Evolutionary conservation across 2,888 invertebrate species (phyloP), one percentile per base, ranked within the genome.

Genomic region (Drosophila parthenogenetica): DNA sequence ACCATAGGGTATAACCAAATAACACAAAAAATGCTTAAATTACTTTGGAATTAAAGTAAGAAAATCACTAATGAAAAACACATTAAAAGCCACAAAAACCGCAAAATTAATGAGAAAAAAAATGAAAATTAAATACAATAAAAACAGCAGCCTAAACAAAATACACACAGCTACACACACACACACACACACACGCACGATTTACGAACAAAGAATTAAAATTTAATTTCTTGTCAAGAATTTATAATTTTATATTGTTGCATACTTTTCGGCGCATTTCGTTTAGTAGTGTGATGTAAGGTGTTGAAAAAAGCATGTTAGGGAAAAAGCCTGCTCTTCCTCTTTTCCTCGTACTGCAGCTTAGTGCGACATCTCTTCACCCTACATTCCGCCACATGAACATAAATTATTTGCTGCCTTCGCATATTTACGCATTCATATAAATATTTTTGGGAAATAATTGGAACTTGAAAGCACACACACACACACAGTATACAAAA

Each of bases 391-490:
- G n/a, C 19, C n/a, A 25, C 45, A 14, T 51, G 17, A 57, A 16
- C 63, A 76, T 68, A 76, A 69, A 76, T 72, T 68, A 68, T 69
- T 69, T 72, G 77, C 54, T 64, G 58, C 58, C 72, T 72, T 75
- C 64, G 68, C 58, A 61, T 57, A 72, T 68, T 67, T 54, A 57
- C 32, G 55, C 39, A 66, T 45, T 45, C 40, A 45, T 49, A 43
- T 35, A 69, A 59, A 59, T 71, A 66, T 45, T 62, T 71, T 66
- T n/a, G 42, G 35, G 42, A 8, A 35, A 58, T 51, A 71, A 70
- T 66, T 51, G 66, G 54, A 48, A 51, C 19, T 19, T 19, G 19
- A 3, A 19, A 3, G 2, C 8, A 29, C 7, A 29, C 8, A 29
- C 29, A 29, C 2, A 62, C 46, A 35, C 58, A 43, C 7, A n/a